Evolutionary conservation across 2,797 vertebrate genomes (phyloP), one percentile per base, ranked within the genome.

Genomic region (Phylloscopus collybita): DNA sequence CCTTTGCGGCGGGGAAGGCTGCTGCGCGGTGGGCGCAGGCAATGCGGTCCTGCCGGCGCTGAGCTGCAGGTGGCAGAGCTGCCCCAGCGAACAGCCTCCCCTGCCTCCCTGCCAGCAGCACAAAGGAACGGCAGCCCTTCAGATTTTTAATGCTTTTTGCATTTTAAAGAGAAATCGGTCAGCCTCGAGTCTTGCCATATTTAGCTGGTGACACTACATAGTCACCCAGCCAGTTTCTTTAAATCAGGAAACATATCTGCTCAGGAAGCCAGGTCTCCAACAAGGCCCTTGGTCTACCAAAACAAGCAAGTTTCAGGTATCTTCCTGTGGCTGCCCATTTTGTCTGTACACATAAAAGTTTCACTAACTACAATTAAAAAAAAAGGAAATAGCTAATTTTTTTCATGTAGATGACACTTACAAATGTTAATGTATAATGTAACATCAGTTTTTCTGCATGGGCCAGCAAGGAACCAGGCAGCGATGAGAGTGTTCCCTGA

Each of bases 1-100:
- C 40, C 11, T 3, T 16, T 9, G 30, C 51, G 38, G 36, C 0
- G 20, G 32, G 2, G 1, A 11, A 22, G 47, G 61, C 17, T 53
- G 56, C 8, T 45, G 12, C 1, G 16, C 9, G 11, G 29, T 3
- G 19, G 73, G 62, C 0, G 80, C 61, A 14, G 59, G 16, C 16
- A 22, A 0, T 0, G 57, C 4, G 29, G 72, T 78, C 76, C 85
- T 97, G 96, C 97, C 53, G 40, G 78, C 86, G 97, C 54, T 16
- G 29, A 89, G 96, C 98, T 97, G 97, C 97, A 98, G 98, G 93
- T 96, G 97, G 98, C 98, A 97, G 97, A 93, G 83, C 95, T 66
- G 60, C 86, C 97, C 95, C 96, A 84, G 93, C 64, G 20, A 97
- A 96, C 73, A 54, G 71, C 16, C 65, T 69, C 56, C 62, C 22